Percentiles rank a stretch among this genome's conserved stretches.
These are phyloP conservation scores for Tachina lurida DNA, from an alignment of 2,888 invertebrate genomes.

Conservation along the genomic window DNA sequence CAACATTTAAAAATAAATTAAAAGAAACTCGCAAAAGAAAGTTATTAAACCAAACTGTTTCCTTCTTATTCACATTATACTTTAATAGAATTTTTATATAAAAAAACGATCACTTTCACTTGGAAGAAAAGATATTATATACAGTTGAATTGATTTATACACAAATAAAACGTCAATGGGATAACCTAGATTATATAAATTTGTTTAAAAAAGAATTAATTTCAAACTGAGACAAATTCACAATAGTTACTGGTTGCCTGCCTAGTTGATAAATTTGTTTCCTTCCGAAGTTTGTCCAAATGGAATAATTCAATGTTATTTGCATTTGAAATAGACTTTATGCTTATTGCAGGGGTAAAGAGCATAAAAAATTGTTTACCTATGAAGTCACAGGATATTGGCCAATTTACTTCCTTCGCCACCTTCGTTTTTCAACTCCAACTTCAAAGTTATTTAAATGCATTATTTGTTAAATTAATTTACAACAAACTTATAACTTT, in stretches of 20 bases:
- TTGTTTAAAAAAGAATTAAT: background rate
- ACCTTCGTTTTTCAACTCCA: background rate
- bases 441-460: conserved; percentile 17
- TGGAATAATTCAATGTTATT: conserved; percentile 7
- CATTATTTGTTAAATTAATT: conserved; percentile 27
- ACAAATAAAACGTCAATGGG: conserved; percentile 20
- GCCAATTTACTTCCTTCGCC: conserved; percentile 2
- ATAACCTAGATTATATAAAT: conserved; percentile 15
- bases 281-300: conserved; percentile 2
- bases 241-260: background rate
- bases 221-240: background rate
- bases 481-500: conserved; percentile 15
- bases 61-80: conserved; percentile 12
- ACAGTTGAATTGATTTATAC: conserved; percentile 4
- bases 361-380: background rate
- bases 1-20: conserved; percentile 14
- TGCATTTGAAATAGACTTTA: background rate
- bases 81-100: background rate
- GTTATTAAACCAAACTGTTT: conserved; percentile 48
- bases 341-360: background rate
- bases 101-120: conserved; percentile 54
- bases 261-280: conserved; percentile 3
- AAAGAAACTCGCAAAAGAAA: conserved; percentile 57
- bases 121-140: background rate
- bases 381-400: conserved; percentile 18